A percentile compares a stretch with the other conserved stretches of the same genome.
These are phyloP conservation scores for Sardinella longiceps DNA, from an alignment of 2,797 vertebrate genomes.

Conservation along the genomic window DNA sequence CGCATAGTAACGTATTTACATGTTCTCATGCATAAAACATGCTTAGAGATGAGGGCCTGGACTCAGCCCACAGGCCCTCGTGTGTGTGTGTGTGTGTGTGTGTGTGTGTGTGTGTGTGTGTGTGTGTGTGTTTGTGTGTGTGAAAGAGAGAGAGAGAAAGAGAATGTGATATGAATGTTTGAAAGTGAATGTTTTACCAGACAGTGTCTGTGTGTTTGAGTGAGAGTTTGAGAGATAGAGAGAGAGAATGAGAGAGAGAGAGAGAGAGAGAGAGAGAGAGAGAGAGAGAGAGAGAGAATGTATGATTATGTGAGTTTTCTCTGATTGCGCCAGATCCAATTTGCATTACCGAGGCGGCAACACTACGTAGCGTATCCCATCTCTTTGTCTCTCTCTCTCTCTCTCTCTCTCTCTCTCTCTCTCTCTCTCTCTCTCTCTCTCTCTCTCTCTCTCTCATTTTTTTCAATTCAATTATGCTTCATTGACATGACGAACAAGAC, in stretches of 20 bases:
- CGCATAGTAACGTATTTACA: constrained; percentile 76
- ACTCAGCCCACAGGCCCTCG: constrained; percentile 66
- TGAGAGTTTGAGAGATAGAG: background rate
- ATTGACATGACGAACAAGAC: too few species aligned
- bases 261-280: background rate
- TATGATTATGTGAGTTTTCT: background rate
- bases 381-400: background rate
- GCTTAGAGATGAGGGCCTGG: constrained; percentile 59
- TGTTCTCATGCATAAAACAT: constrained; percentile 77
- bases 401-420: background rate
- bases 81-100: constrained; percentile 45
- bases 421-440: background rate
- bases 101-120: constrained; percentile 32
- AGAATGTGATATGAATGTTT: background rate
- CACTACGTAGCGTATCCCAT: background rate
- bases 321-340: background rate
- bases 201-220: background rate
- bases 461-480: too few species aligned
- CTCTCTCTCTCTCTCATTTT: background rate
- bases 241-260: background rate
- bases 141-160: too few species aligned
- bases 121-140: constrained; percentile 35
- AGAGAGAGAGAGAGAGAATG: background rate
- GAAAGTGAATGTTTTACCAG: background rate
- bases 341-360: background rate